phyloP scores from a whole-genome alignment of 1,140 invertebrate species.

The Tetramorium simillimum region DNA sequence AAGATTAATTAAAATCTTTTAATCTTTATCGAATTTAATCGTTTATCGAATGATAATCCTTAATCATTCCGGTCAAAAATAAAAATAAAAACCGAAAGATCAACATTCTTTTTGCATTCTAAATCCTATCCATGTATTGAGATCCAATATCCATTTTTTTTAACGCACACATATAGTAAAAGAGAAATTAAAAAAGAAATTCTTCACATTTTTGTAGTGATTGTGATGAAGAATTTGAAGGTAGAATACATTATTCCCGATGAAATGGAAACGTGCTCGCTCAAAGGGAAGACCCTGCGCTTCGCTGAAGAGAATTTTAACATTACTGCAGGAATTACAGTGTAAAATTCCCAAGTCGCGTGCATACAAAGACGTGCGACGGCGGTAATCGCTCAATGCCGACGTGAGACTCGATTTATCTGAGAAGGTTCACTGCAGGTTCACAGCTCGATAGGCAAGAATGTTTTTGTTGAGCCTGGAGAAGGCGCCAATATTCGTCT shows the following conservation, averaged over 20 bases:
- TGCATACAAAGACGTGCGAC: neutral
- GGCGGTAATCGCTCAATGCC: constrained; percentile 50
- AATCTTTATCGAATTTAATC: too few relatives aligned
- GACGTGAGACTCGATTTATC: constrained; percentile 29
- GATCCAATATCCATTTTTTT: neutral
- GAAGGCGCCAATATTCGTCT: constrained; percentile 62
- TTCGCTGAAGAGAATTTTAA: constrained; percentile 66
- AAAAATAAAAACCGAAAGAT: neutral
- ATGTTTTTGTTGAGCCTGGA: constrained; percentile 74
- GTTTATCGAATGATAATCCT: too few relatives aligned
- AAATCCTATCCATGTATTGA: neutral
- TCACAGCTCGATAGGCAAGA: constrained; percentile 73
- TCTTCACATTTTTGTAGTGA: neutral
- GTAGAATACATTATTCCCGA: neutral
- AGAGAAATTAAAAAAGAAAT: neutral
- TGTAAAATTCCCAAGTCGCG: constrained; percentile 40
- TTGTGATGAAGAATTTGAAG: neutral
- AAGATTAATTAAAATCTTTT: neutral
- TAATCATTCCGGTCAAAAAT: too few relatives aligned
- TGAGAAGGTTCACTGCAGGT: constrained; percentile 41
- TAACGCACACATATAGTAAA: neutral
- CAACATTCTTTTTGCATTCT: neutral
- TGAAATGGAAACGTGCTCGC: neutral
- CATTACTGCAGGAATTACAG: neutral
- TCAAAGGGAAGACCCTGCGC: neutral